These are phyloP conservation scores for Propithecus perrieri DNA, from an alignment of 2,797 vertebrate genomes.

Conservation along the genomic window DNA sequence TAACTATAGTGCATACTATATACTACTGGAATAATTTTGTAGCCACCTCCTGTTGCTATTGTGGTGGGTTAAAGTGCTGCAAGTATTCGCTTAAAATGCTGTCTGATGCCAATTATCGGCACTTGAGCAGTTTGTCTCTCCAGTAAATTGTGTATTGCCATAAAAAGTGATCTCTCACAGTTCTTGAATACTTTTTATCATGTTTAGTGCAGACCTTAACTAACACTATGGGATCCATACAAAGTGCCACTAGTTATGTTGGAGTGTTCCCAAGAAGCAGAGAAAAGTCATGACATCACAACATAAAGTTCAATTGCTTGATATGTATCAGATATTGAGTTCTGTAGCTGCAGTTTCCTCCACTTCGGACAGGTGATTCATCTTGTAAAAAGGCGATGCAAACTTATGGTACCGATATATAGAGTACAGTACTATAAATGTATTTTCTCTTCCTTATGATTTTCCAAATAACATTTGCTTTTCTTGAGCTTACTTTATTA, in stretches of 20 bases:
- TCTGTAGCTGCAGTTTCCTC: neutral
- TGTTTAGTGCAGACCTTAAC: neutral
- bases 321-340: neutral
- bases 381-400: neutral
- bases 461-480: neutral
- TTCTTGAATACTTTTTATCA: neutral
- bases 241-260: neutral
- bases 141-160: neutral
- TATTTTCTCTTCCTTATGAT: neutral
- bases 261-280: neutral
- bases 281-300: neutral
- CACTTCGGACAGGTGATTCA: neutral
- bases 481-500: neutral
- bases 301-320: neutral
- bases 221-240: neutral
- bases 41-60: neutral
- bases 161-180: neutral
- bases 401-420: neutral
- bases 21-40: neutral
- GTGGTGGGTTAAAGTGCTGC: neutral
- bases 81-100: neutral
- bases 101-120: neutral
- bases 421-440: neutral
- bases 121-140: neutral
- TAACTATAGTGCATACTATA: neutral